A percentile compares a stretch with the other conserved stretches of the same genome.
These are phyloP conservation scores for Eleginops maclovinus DNA, from an alignment of 2,113 vertebrate species.

Conservation along the genomic window DNA sequence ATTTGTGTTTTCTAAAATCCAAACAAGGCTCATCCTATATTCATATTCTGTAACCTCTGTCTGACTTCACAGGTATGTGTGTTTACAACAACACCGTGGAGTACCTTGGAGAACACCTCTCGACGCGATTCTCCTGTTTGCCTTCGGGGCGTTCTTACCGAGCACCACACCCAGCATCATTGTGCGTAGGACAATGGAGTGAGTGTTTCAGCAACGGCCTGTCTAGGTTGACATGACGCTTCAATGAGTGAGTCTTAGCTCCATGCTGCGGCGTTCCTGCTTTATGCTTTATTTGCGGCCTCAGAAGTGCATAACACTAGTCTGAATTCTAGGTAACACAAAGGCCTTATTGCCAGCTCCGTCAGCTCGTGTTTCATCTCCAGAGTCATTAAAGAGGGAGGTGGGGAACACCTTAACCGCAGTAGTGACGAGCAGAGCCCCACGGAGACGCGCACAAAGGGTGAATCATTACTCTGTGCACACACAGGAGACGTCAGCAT, in stretches of 20 bases:
- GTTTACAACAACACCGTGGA: slow-evolving; percentile 27
- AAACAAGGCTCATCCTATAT: slow-evolving; percentile 15
- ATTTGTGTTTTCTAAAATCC: not conserved
- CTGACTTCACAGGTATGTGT: slow-evolving; percentile 14
- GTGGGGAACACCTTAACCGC: slow-evolving; percentile 61
- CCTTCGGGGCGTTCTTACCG: slow-evolving; percentile 42
- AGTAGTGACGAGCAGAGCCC: slow-evolving; percentile 33
- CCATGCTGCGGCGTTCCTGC: not conserved
- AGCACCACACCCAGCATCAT: slow-evolving; percentile 56
- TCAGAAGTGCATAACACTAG: slow-evolving; percentile 38
- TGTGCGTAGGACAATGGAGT: slow-evolving; percentile 44
- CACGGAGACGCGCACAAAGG: slow-evolving; percentile 51
- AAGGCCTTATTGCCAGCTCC: slow-evolving; percentile 40
- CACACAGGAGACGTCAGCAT: slow-evolving; percentile 44
- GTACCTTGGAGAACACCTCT: slow-evolving; percentile 33
- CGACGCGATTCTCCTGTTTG: slow-evolving; percentile 26
- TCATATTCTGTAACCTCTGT: slow-evolving; percentile 7
- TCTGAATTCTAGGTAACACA: slow-evolving; percentile 37
- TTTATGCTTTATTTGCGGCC: slow-evolving; percentile 39
- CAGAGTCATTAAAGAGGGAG: slow-evolving; percentile 53
- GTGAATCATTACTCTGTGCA: slow-evolving; percentile 58
- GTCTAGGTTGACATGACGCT: slow-evolving; percentile 30
- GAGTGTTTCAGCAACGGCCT: slow-evolving; percentile 50
- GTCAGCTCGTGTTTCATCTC: slow-evolving; percentile 62
- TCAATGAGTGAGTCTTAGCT: slow-evolving; percentile 40